Base-by-base conservation (phyloP, 2,888 invertebrate species). In the Leptothorax acervorum region DNA sequence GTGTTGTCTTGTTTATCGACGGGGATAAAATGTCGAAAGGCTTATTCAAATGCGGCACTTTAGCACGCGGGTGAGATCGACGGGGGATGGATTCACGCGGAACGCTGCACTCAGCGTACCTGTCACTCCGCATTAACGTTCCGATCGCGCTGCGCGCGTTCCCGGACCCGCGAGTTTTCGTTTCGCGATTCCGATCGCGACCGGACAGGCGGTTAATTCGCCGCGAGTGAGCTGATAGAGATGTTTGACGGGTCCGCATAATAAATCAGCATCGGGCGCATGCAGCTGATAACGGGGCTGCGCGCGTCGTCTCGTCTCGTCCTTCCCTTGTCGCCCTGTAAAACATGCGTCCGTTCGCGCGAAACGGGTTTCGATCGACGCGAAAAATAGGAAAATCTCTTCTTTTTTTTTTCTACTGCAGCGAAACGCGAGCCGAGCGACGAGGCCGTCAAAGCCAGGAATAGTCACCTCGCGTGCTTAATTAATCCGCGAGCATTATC, bases 401-500 rank as follows among this genome's bases (percentile, higher is more conserved):
- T 55, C 39, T 18, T 1, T 48, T 15, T 48, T 45, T 53, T 66
- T 39, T 1, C 0, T 45, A 35, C 0, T 45, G 23, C 63, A 39
- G 18, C 57, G 23, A 45, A 35, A 65, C 12, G 12, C 39, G 51
- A 55, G 55, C 6, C 74, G 48, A 42, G 18, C 71, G 84, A 60
- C 39, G 28, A 31, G 48, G n/a, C 53, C 73, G 82, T 78, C 75
- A 51, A 68, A 79, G 84, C 35, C 71, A 71, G 51, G 73, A 70
- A 81, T 75, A 78, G 82, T 74, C 73, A 83, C 87, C 85, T 55
- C 82, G 35, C 70, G 89, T 23, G 6, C 89, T 91, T 94, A 92
- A 94, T 94, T 94, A 93, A 93, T 92, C 91, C 91, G 92, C 92
- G 89, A 91, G 87, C 83, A 90, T 93, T 93, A 92, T 93, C 92